Evolutionary conservation across 2,113 vertebrate genomes (phyloP).

Genomic region (Furnarius figulus): DNA sequence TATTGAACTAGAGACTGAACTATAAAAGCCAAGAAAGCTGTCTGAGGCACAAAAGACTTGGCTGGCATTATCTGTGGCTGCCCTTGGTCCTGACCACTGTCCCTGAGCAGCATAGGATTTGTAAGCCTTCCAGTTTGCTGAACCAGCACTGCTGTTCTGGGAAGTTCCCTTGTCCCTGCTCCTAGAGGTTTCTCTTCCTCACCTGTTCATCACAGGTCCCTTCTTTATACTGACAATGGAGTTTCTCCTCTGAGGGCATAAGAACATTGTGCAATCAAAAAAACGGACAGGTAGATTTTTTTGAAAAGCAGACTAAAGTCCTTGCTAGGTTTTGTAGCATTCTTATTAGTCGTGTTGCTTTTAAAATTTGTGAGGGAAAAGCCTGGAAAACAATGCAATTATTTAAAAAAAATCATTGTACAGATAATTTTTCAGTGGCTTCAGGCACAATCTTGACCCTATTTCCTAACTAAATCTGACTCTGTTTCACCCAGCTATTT

Average conservation of each 20-base stretch:
- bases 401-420: background rate
- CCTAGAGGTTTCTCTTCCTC: background rate
- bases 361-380: background rate
- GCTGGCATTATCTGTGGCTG: background rate
- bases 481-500: conserved; percentile 26
- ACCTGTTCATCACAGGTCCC: accelerated
- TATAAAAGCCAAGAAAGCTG: background rate
- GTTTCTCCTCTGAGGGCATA: background rate
- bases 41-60: accelerated
- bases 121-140: background rate
- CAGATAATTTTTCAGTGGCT: background rate
- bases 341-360: background rate
- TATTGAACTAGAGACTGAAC: background rate
- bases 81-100: background rate
- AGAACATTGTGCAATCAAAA: background rate
- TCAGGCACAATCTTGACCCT: background rate
- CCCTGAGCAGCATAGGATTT: background rate
- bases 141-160: background rate
- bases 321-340: background rate
- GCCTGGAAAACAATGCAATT: background rate
- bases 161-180: background rate
- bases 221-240: background rate
- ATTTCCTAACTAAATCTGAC: background rate
- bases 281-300: background rate
- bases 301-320: background rate